Percentiles rank a stretch among this genome's conserved stretches.
These are phyloP conservation scores for Danio kyathit DNA, from an alignment of 2,797 vertebrate genomes.

Conservation along the genomic window DNA sequence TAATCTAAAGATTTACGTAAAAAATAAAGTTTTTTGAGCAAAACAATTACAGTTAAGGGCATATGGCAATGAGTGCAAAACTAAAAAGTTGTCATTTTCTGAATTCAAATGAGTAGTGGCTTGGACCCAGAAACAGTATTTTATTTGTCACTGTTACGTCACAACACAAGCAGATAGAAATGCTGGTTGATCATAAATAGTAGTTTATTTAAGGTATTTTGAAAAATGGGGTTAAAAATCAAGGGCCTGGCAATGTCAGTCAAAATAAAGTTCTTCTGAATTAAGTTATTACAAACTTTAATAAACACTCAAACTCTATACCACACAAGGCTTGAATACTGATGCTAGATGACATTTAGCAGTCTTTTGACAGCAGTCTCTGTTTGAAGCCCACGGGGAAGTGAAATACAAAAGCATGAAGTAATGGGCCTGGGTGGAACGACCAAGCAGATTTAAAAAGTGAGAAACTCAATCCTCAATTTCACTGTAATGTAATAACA, in stretches of 20 bases:
- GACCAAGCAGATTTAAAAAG: constrained; percentile 20
- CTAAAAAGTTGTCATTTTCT: too few relatives aligned
- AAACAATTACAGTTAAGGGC: too few relatives aligned
- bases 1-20: too few relatives aligned
- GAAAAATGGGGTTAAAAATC: not conserved
- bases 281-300: not conserved
- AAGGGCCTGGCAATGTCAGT: not conserved
- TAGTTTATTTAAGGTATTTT: not conserved
- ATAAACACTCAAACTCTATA: not conserved
- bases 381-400: constrained; percentile 4
- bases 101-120: too few relatives aligned
- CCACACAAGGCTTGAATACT: not conserved
- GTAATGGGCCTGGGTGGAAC: constrained; percentile 1
- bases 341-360: not conserved
- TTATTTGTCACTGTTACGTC: too few relatives aligned
- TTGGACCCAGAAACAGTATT: too few relatives aligned
- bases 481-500: too few relatives aligned
- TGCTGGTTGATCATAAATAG: not conserved
- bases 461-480: constrained; percentile 1
- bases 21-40: too few relatives aligned
- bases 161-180: too few relatives aligned
- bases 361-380: not conserved
- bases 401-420: constrained; percentile 27
- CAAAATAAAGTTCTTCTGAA: not conserved
- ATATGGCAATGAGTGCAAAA: too few relatives aligned